Evolutionary conservation across 1,140 invertebrate species (phyloP).

Genomic region (Caerostris extrusa): DNA sequence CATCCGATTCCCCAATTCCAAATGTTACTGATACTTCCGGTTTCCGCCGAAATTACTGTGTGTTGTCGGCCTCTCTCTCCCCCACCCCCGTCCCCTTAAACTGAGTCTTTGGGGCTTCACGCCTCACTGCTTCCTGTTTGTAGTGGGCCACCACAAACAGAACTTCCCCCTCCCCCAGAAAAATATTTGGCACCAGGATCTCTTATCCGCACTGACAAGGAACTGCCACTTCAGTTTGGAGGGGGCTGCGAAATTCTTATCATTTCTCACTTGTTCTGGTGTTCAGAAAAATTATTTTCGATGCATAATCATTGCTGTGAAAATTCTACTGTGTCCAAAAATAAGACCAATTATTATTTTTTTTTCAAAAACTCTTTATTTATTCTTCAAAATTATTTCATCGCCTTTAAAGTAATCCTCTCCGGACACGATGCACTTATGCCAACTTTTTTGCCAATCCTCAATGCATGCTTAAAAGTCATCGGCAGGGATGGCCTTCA

Average conservation of each 20-base stretch:
- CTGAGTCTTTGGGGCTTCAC: neutral
- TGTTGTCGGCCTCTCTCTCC: neutral
- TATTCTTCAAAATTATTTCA: too few relatives aligned
- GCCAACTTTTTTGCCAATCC: too few relatives aligned
- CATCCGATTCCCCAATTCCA: neutral
- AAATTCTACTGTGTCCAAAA: too few relatives aligned
- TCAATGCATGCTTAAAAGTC: too few relatives aligned
- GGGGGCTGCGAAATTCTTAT: neutral
- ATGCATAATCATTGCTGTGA: too few relatives aligned
- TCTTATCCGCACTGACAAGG: neutral
- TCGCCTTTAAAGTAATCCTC: too few relatives aligned
- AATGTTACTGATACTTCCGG: constrained; percentile 27
- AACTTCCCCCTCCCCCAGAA: neutral
- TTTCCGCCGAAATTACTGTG: constrained; percentile 25
- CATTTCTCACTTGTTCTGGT: neutral
- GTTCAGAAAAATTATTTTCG: too few relatives aligned
- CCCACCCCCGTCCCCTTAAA: neutral
- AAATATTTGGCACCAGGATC: neutral
- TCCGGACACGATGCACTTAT: too few relatives aligned
- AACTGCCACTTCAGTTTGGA: neutral
- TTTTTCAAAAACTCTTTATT: too few relatives aligned
- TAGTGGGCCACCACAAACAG: neutral
- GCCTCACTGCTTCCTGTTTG: constrained; percentile 54
- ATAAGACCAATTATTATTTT: too few relatives aligned
- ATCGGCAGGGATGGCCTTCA: too few relatives aligned